Base-by-base conservation (phyloP, 2,888 invertebrate genomes). In the Endotricha flammealis region DNA sequence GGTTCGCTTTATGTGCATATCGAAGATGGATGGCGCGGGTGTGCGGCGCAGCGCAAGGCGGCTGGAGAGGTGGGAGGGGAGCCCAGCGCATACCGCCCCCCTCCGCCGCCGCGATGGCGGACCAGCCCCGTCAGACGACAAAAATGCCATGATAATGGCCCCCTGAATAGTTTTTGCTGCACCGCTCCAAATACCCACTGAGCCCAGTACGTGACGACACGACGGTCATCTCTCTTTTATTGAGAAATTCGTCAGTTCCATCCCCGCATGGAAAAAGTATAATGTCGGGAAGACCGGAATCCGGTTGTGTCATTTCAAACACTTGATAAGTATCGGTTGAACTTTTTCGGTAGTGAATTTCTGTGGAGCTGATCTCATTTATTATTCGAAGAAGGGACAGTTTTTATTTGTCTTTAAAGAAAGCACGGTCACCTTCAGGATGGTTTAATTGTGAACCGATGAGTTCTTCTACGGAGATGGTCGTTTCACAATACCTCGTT, bases 221-320 rank as follows among this genome's bases (percentile, higher is more conserved):
- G 82, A 67, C 68, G 74, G 71, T 75, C 80, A 80, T 82, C 82
- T 79, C 80, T 79, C 79, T 85, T 80, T 76, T 86, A 86, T 86
- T 86, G 85, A 86, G 85, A 86, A 86, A 86, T 85, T 83, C 83
- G 86, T 85, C 85, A 86, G 86, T 83, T 82, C 81, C 79, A 82
- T 81, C 71, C 65, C 59, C 60, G 53, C 53, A 52, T 59, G 59
- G 67, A 78, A 80, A 82, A 83, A 75, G 58, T 63, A 67, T 69
- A 44, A 74, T 69, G 66, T 68, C 65, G 52, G 62, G 63, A 68
- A 61, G 64, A 55, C 60, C 62, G 75, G 85, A 83, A 85, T 85
- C 85, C 82, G 67, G 81, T 82, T 83, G 86, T 80, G 86, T 79
- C 86, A 86, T 86, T 86, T 86, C 85, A 85, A 86, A 86, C 86